A percentile compares a stretch with the other conserved stretches of the same genome.
phyloP scores from a whole-genome alignment of 2,888 invertebrate genomes.

The Laothoe populi region DNA sequence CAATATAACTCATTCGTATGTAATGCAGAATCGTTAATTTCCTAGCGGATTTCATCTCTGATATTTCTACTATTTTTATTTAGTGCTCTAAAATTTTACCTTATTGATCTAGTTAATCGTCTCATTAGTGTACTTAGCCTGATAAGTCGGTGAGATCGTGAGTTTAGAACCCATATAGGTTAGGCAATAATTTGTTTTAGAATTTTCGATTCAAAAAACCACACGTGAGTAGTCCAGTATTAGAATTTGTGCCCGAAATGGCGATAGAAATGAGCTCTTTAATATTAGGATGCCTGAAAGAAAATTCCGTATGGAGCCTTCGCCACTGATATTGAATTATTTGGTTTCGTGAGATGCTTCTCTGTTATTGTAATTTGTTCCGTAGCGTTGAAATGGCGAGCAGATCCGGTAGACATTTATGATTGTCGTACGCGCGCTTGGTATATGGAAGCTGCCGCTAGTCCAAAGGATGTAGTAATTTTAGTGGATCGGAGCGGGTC shows the following conservation, averaged over 20 bases:
- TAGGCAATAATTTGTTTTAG: no score
- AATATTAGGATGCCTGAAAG: no score
- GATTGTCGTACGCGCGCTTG: conserved; percentile 97
- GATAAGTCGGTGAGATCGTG: no score
- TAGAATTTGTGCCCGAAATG: no score
- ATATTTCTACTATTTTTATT: conserved; percentile 4
- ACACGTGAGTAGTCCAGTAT: no score
- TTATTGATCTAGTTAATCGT: no score
- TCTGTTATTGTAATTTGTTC: not conserved
- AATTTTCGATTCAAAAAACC: no score
- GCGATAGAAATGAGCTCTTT: no score
- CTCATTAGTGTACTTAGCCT: no score
- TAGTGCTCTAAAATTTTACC: not conserved
- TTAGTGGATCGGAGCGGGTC: conserved; percentile 96
- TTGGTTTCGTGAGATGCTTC: not conserved
- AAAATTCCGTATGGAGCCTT: no score
- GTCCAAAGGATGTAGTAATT: conserved; percentile 96
- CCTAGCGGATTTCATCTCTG: not conserved
- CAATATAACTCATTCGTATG: not conserved
- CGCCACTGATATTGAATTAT: not conserved
- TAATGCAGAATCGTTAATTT: not conserved
- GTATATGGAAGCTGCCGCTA: conserved; percentile 99
- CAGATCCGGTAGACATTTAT: conserved; percentile 94
- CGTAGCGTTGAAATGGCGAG: conserved; percentile 90
- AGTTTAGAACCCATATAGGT: no score